Conservation (phyloP, 1,140 invertebrate genomes). For the Drosophila pseudoobscura region DNA sequence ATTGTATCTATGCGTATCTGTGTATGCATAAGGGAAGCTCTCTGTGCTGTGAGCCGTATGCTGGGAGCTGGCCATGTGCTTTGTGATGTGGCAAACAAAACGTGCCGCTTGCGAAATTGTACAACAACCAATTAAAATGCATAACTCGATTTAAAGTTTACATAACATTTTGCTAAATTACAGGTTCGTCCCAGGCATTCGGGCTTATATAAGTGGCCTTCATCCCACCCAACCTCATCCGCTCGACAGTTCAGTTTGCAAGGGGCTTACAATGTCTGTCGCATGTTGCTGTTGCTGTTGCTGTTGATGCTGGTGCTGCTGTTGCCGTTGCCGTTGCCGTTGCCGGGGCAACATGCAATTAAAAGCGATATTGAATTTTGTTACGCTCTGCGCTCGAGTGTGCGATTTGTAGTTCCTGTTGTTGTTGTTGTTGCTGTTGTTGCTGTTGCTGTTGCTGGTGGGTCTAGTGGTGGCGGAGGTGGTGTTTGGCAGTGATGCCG, state of each 20-base stretch:
- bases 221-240: slow-evolving; percentile 22
- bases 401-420: slow-evolving; percentile 62
- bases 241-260: slow-evolving; percentile 69
- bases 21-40: slow-evolving; percentile 58
- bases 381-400: slow-evolving; percentile 75
- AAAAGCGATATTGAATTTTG: slow-evolving; percentile 81
- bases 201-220: slow-evolving; percentile 75
- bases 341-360: slow-evolving; percentile 78
- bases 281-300: slow-evolving; percentile 49
- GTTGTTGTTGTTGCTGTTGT: slow-evolving; percentile 15
- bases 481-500: slow-evolving; percentile 3
- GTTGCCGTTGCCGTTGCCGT: slow-evolving; percentile 50
- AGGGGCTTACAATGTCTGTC: slow-evolving; percentile 78
- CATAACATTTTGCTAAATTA: slow-evolving; percentile 81
- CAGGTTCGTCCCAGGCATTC: slow-evolving; percentile 63
- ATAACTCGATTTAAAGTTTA: slow-evolving; percentile 81
- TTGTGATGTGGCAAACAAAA: slow-evolving; percentile 77
- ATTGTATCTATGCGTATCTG: slow-evolving; percentile 44
- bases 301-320: slow-evolving; percentile 37
- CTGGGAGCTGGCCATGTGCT: slow-evolving; percentile 26
- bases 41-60: slow-evolving; percentile 42
- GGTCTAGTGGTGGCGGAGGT: neutral
- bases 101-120: slow-evolving; percentile 78
- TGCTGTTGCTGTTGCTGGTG: neutral
- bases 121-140: slow-evolving; percentile 81